Evolutionary conservation across 2,888 invertebrate genomes (phyloP).

Genomic region (Gari tellinella): DNA sequence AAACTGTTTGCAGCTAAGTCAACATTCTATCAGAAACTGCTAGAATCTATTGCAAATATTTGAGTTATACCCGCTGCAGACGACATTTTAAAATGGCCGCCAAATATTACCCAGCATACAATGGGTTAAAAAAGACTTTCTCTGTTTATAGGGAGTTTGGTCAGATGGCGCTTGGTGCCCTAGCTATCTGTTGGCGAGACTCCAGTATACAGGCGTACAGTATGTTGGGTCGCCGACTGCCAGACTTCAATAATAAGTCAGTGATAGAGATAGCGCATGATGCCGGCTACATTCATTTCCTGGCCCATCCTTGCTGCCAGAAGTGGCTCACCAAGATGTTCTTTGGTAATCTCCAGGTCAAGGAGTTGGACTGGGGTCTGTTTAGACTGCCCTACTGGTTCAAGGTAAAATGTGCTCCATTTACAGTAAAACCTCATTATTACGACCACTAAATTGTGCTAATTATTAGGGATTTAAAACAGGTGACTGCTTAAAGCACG

Average conservation of each 20-base stretch:
- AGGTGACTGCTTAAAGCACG: too few relatives aligned
- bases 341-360: constrained; percentile 82
- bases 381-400: constrained; percentile 81
- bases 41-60: too few relatives aligned
- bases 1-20: too few relatives aligned
- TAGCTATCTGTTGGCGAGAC: constrained; percentile 80
- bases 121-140: too few relatives aligned
- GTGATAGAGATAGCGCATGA: constrained; percentile 84
- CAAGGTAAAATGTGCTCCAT: constrained; percentile 79
- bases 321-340: constrained; percentile 85
- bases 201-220: constrained; percentile 81
- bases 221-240: constrained; percentile 81
- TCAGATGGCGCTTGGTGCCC: constrained; percentile 80
- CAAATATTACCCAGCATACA: too few relatives aligned
- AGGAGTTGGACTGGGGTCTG: constrained; percentile 81
- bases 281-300: constrained; percentile 83
- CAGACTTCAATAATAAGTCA: constrained; percentile 83
- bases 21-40: too few relatives aligned
- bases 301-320: constrained; percentile 86
- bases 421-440: too few relatives aligned
- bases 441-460: too few relatives aligned
- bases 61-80: too few relatives aligned
- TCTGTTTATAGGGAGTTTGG: constrained; percentile 83
- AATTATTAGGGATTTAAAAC: too few relatives aligned
- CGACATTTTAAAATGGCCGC: too few relatives aligned